These are phyloP conservation scores for Tragelaphus oryx DNA, from an alignment of 2,797 vertebrate species.

Conservation along the genomic window DNA sequence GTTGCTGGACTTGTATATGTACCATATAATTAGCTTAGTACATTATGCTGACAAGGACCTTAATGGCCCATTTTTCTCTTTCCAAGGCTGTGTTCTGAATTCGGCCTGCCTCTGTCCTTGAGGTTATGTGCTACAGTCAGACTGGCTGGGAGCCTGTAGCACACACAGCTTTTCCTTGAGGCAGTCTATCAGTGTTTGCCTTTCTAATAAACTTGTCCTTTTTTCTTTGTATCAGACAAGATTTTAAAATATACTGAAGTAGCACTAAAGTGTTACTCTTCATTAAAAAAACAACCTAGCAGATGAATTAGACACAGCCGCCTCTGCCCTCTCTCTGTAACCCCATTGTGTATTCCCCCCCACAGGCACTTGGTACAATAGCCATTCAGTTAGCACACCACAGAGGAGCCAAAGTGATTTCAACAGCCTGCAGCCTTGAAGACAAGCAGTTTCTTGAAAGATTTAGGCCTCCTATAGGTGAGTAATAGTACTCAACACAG, in stretches of 20 bases:
- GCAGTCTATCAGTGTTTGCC: neutral
- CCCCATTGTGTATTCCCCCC: neutral
- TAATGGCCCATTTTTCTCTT: neutral
- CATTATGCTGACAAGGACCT: neutral
- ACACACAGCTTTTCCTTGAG: neutral
- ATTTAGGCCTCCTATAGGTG: constrained; percentile 88
- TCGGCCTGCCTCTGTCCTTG: neutral
- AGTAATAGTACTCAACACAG: constrained; percentile 56
- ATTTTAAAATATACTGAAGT: neutral
- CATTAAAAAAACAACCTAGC: neutral
- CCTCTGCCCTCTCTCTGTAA: neutral
- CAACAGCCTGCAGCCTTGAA: constrained; percentile 86
- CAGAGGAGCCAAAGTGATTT: constrained; percentile 91
- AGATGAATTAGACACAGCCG: neutral
- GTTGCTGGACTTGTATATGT: neutral
- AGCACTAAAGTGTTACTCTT: neutral
- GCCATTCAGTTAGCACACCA: constrained; percentile 93
- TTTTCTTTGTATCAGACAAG: neutral
- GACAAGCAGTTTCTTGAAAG: constrained; percentile 91
- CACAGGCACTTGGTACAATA: constrained; percentile 90
- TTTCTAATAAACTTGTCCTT: neutral
- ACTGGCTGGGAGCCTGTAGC: neutral
- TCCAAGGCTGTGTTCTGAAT: neutral
- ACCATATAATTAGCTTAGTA: neutral
- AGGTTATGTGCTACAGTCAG: neutral